Conservation (phyloP, 2,113 vertebrate genomes). For the Grantiella picta region DNA sequence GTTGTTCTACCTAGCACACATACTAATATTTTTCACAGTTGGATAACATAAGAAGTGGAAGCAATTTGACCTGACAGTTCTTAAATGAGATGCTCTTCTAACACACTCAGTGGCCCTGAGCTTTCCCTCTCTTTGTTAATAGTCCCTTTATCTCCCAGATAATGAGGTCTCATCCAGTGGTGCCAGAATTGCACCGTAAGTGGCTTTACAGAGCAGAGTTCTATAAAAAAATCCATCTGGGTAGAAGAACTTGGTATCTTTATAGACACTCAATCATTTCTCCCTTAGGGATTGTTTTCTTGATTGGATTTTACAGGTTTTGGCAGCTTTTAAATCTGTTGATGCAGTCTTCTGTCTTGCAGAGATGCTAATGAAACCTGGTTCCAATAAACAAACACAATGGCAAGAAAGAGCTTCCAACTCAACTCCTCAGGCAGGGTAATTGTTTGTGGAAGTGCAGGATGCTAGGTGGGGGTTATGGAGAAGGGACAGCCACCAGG, state of each 20-base stretch:
- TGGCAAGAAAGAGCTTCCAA: not conserved
- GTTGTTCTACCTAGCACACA: not conserved
- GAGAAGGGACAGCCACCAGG: not conserved
- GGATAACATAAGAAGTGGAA: not conserved
- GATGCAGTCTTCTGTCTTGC: not conserved
- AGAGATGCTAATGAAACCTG: constrained; percentile 3
- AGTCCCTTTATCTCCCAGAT: not conserved
- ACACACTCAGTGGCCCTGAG: not conserved
- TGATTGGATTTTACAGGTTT: not conserved
- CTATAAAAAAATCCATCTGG: not conserved
- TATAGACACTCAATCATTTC: not conserved
- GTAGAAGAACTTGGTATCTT: not conserved
- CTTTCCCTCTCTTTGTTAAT: not conserved
- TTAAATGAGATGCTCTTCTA: not conserved
- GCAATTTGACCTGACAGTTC: not conserved
- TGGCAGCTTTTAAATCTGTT: not conserved
- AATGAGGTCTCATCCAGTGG: not conserved
- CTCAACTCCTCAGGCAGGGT: not conserved
- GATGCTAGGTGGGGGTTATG: not conserved
- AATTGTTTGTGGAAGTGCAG: not conserved
- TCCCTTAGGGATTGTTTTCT: not conserved
- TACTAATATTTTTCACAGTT: not conserved
- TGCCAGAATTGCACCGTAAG: not conserved
- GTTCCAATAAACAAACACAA: not conserved
- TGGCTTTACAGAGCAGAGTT: not conserved